These are phyloP conservation scores for Eptesicus fuscus DNA, from an alignment of 2,113 vertebrate species.

Conservation along the genomic window DNA sequence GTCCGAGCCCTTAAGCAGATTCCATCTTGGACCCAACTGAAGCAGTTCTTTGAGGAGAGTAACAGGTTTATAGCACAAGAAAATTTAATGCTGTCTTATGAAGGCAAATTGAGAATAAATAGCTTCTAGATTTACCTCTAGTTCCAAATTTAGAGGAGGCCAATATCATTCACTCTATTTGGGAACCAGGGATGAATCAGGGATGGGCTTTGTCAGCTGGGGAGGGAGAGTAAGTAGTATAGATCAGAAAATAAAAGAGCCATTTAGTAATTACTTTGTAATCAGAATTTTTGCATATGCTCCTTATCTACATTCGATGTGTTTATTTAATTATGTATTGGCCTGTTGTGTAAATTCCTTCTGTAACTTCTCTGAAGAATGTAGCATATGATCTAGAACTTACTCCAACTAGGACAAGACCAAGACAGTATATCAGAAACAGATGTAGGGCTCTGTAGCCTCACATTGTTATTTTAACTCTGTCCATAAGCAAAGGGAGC, in stretches of 20 bases:
- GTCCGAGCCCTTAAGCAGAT: not conserved
- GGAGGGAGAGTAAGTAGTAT: not conserved
- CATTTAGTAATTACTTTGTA: not conserved
- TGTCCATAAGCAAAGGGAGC: not conserved
- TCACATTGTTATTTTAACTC: not conserved
- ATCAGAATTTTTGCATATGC: not conserved
- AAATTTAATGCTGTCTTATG: not conserved
- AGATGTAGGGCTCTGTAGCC: not conserved
- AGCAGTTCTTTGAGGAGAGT: not conserved
- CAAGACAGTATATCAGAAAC: slow-evolving; percentile 35
- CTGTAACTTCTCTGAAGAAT: slow-evolving; percentile 27
- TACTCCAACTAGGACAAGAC: slow-evolving; percentile 5
- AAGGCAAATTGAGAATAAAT: not conserved
- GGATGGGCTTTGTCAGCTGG: not conserved
- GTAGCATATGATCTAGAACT: slow-evolving; percentile 24
- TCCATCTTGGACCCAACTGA: not conserved
- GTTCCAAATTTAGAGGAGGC: not conserved
- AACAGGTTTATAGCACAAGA: not conserved
- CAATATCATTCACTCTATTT: not conserved
- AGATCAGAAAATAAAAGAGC: not conserved
- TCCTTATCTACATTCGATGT: not conserved
- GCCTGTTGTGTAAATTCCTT: slow-evolving; percentile 11
- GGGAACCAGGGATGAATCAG: not conserved
- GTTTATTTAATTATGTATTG: not conserved
- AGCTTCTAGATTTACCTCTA: not conserved